Conservation (phyloP, 92 coral and sea anemone genomes). For the Palythoa heliodiscus region DNA sequence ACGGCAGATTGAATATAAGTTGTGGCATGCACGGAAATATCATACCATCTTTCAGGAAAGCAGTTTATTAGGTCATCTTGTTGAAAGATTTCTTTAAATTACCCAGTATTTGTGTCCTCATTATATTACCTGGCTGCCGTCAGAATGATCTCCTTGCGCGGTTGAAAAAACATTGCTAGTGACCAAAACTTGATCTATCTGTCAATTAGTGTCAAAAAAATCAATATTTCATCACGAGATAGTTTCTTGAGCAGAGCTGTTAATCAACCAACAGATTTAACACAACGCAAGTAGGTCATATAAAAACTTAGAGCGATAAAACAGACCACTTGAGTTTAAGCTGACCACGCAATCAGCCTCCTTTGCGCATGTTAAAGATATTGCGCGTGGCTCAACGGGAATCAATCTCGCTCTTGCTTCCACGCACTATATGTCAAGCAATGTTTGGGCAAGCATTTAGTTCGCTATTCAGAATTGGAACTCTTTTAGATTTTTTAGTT, state of each 20-base stretch:
- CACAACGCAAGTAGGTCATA: conserved; percentile 42
- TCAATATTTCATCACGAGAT: conserved; percentile 42
- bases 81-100: conserved; percentile 39
- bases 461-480: background rate
- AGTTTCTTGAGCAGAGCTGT: conserved; percentile 34
- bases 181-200: conserved; percentile 28
- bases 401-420: background rate
- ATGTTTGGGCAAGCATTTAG: background rate
- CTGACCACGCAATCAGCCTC: background rate
- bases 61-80: conserved; percentile 28
- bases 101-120: conserved; percentile 3
- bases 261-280: conserved; percentile 34
- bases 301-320: conserved; percentile 28
- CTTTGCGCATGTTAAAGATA: background rate
- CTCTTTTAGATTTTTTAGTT: background rate
- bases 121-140: conserved; percentile 20
- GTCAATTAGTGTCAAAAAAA: conserved; percentile 40
- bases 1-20: background rate
- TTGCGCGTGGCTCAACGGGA: background rate
- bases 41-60: conserved; percentile 33
- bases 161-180: conserved; percentile 41
- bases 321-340: conserved; percentile 26
- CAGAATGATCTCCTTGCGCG: conserved; percentile 34
- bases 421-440: background rate
- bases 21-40: conserved; percentile 29